Evolutionary conservation across 1,140 invertebrate species (phyloP).

Genomic region (Drosophila orosa): DNA sequence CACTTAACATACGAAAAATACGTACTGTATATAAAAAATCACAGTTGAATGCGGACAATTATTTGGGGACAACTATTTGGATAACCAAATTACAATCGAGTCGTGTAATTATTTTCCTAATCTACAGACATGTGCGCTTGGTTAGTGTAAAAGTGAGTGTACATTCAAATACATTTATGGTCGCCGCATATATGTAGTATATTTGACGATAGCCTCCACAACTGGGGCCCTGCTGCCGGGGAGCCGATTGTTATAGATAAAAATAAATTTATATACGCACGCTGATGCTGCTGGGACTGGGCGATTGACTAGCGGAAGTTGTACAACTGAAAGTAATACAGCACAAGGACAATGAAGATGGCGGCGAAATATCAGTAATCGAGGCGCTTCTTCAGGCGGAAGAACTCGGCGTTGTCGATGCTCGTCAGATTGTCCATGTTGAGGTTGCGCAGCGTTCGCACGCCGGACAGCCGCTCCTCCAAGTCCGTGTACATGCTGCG

Average conservation of each 20-base stretch:
- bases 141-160: conserved; percentile 15
- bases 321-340: conserved; percentile 83
- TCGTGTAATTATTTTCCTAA: conserved; percentile 33
- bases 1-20: conserved; percentile 28
- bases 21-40: conserved; percentile 48
- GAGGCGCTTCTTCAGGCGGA: conserved; percentile 76
- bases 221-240: conserved; percentile 10
- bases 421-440: conserved; percentile 76
- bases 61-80: conserved; percentile 1
- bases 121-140: conserved; percentile 4
- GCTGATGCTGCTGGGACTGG: neutral
- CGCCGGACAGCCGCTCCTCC: conserved; percentile 84
- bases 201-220: conserved; percentile 39
- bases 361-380: conserved; percentile 84
- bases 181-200: conserved; percentile 13
- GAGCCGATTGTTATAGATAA: conserved; percentile 10
- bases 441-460: conserved; percentile 84
- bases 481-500: conserved; percentile 84
- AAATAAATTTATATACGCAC: conserved; percentile 4
- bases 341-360: conserved; percentile 74
- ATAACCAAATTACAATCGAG: conserved; percentile 22
- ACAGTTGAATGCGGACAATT: conserved; percentile 52
- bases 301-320: conserved; percentile 74
- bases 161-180: conserved; percentile 14
- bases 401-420: conserved; percentile 78